Conservation (phyloP, 2,113 vertebrate species). For the Spizaetus ornatus region DNA sequence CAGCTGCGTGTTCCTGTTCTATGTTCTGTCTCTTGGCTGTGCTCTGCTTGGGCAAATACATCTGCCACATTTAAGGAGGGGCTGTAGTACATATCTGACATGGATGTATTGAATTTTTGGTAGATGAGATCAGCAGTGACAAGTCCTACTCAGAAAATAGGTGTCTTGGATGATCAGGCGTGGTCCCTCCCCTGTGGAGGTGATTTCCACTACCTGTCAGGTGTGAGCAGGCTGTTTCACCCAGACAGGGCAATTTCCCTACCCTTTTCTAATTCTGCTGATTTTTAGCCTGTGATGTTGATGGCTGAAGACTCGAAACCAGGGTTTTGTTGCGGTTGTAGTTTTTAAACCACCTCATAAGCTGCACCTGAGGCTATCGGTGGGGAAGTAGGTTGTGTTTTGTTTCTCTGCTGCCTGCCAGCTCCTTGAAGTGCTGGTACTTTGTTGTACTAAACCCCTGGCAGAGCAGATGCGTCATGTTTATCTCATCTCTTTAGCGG, state of each 20-base stretch:
- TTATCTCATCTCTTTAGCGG: not conserved
- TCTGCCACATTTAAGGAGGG: not conserved
- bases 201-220: not conserved
- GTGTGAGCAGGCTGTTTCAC: not conserved
- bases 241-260: not conserved
- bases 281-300: not conserved
- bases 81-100: not conserved
- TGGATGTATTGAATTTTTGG: not conserved
- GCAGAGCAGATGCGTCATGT: not conserved
- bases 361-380: accelerated
- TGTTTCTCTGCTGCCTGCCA: not conserved
- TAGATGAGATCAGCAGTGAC: conserved; percentile 3
- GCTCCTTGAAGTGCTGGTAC: not conserved
- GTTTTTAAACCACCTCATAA: not conserved
- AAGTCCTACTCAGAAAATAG: not conserved
- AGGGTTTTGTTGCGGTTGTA: not conserved
- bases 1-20: accelerated
- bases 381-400: not conserved
- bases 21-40: not conserved
- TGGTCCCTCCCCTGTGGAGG: not conserved
- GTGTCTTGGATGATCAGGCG: not conserved
- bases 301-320: not conserved
- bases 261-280: not conserved
- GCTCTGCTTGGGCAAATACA: not conserved
- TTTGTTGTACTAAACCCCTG: not conserved